A percentile compares a stretch with the other conserved stretches of the same genome.
These are phyloP conservation scores for Phalacrocorax aristotelis DNA, from an alignment of 2,113 vertebrate species.

Conservation along the genomic window DNA sequence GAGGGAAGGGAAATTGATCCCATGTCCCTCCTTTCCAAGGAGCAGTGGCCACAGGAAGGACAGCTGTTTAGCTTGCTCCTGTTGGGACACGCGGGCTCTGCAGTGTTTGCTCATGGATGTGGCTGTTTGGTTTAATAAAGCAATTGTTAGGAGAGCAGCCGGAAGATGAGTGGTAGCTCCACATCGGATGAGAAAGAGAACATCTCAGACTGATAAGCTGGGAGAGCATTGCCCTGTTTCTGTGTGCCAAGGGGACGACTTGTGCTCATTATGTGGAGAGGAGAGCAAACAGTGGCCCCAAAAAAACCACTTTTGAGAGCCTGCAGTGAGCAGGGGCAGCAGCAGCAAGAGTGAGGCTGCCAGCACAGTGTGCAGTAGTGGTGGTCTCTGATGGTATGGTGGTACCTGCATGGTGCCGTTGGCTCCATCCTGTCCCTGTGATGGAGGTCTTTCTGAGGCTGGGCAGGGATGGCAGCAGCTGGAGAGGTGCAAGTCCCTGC, in stretches of 20 bases:
- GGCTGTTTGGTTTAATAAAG: not conserved
- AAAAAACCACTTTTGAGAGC: not conserved
- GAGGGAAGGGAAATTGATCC: not conserved
- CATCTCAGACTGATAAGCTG: not conserved
- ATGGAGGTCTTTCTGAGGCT: not conserved
- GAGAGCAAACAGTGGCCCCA: not conserved
- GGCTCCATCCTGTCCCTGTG: not conserved
- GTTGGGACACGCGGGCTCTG: not conserved
- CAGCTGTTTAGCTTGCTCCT: not conserved
- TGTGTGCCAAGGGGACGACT: not conserved
- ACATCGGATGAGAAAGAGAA: not conserved
- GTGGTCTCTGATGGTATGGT: not conserved
- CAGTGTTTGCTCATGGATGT: not conserved
- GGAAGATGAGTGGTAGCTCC: not conserved
- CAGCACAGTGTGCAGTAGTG: rapidly evolving
- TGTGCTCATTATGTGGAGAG: rapidly evolving
- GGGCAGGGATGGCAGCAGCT: not conserved
- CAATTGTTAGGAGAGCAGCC: not conserved
- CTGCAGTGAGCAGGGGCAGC: not conserved
- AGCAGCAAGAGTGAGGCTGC: not conserved
- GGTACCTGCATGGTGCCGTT: not conserved
- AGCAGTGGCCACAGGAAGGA: not conserved
- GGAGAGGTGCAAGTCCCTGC: not conserved
- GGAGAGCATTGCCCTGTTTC: not conserved
- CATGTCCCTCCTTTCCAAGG: not conserved